Base-by-base conservation (phyloP, 2,797 vertebrate genomes). In the Characodon lateralis region DNA sequence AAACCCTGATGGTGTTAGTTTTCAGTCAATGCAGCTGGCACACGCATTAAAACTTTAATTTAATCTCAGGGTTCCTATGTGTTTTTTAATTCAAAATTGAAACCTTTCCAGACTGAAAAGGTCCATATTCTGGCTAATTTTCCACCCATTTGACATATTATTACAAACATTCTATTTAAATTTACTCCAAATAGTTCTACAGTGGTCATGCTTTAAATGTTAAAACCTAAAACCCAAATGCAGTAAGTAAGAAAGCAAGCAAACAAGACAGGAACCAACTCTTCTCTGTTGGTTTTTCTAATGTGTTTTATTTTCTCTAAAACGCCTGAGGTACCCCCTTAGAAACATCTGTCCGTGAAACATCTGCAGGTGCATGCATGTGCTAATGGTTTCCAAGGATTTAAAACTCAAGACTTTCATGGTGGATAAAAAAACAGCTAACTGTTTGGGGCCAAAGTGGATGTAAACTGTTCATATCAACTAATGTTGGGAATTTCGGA, bases 1-100 rank as follows among this genome's bases (percentile, higher is more conserved):
- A 73, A 85, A 78, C 77, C 80, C 0, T 76, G 66, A 74, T 78
- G 43, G 71, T 77, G 70, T 85, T 79, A 83, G 50, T 26, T 58
- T 58, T 58, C 10, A n/a, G 41, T n/a, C 56, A 58, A 26, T 55
- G 18, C 53, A 66, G 28, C 31, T 20, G 28, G 12, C 22, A 65
- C 1, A 5, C 4, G 61, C 8, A 39, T 41, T 66, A 41, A 39
- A 66, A 14, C 9, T 3, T 43, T 46, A 24, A 2, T 43, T 68
- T 43, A 46, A 6, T 28, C 24, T 6, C 24, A 43, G 10, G 12
- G 10, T n/a, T n/a, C 4, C 39, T 14, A n/a, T 12, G 22, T n/a
- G 41, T 69, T 46, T 68, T n/a, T 43, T 18, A 20, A 43, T 41
- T 16, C 6, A 24, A 69, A 69, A 69, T 46, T 69, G 12, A 46